Evolutionary conservation across 1,140 invertebrate species (phyloP).

Genomic region (Drosophila sturtevanti): DNA sequence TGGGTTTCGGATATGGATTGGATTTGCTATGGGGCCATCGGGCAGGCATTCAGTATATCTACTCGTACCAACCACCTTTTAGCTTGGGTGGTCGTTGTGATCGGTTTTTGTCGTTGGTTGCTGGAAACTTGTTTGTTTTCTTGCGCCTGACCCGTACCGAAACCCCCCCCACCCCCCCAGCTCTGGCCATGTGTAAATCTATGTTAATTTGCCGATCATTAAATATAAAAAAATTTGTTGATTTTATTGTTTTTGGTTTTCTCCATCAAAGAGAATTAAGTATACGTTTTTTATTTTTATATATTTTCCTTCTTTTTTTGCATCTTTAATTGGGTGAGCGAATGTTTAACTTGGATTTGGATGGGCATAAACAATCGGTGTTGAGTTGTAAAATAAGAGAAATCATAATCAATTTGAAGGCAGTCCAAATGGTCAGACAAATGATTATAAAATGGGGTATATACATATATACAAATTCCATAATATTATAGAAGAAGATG

Average conservation of each 20-base stretch:
- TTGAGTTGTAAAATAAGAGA: slow-evolving; percentile 40
- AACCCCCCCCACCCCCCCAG: background rate
- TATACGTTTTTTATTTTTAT: background rate
- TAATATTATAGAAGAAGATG: too few relatives aligned
- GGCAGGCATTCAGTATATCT: background rate
- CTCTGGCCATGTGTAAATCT: slow-evolving; percentile 50
- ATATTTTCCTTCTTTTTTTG: slow-evolving; percentile 15
- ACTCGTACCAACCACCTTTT: background rate
- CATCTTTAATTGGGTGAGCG: slow-evolving; percentile 50
- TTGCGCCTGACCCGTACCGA: background rate
- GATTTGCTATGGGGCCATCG: background rate
- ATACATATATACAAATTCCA: background rate
- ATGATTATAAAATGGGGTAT: background rate
- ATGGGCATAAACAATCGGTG: slow-evolving; percentile 39
- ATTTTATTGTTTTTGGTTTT: slow-evolving; percentile 63
- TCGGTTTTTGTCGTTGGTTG: slow-evolving; percentile 38
- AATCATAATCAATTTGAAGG: slow-evolving; percentile 4
- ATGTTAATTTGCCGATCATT: slow-evolving; percentile 74
- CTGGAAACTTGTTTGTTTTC: slow-evolving; percentile 58
- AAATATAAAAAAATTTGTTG: slow-evolving; percentile 68
- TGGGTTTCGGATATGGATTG: background rate
- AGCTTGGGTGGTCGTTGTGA: slow-evolving; percentile 42
- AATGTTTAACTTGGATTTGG: slow-evolving; percentile 41
- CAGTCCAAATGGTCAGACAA: background rate
- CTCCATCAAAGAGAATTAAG: slow-evolving; percentile 8